A percentile compares a stretch with the other conserved stretches of the same genome.
These are phyloP conservation scores for Chrysemys picta DNA, from an alignment of 2,113 vertebrate species.

Conservation along the genomic window DNA sequence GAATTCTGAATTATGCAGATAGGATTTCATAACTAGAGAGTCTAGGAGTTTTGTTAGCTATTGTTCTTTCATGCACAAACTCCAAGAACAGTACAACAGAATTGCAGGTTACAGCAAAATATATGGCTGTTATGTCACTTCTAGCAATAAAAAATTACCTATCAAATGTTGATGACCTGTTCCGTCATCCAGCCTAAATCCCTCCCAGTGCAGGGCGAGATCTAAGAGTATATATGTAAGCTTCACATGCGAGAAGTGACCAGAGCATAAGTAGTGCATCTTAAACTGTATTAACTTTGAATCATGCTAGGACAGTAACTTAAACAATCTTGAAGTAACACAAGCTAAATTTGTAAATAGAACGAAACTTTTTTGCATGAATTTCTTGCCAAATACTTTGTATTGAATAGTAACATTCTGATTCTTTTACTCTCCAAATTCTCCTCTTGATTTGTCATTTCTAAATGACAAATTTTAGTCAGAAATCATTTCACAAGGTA, in stretches of 20 bases:
- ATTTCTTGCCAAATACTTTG: not conserved
- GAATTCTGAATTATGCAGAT: constrained; percentile 38
- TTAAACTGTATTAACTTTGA: constrained; percentile 23
- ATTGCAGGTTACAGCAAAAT: not conserved
- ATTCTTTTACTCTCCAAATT: not conserved
- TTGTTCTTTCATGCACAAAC: not conserved
- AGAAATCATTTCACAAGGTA: accelerated
- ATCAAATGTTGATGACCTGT: not conserved
- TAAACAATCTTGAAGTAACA: not conserved
- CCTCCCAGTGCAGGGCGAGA: accelerated
- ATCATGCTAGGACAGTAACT: not conserved
- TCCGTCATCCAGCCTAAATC: not conserved
- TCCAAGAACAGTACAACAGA: constrained; percentile 36
- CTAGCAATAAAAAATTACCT: too few species aligned
- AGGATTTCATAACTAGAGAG: constrained; percentile 47
- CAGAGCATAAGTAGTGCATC: not conserved
- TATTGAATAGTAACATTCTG: not conserved
- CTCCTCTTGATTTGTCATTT: not conserved
- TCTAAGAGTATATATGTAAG: not conserved
- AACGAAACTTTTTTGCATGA: not conserved
- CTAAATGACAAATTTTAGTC: not conserved
- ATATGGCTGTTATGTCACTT: not conserved
- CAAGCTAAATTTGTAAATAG: constrained; percentile 2
- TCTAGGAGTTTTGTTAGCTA: constrained; percentile 58
- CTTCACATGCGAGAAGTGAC: not conserved